These are phyloP conservation scores for Ailurus styani DNA, from an alignment of 2,113 vertebrate species.

Conservation along the genomic window DNA sequence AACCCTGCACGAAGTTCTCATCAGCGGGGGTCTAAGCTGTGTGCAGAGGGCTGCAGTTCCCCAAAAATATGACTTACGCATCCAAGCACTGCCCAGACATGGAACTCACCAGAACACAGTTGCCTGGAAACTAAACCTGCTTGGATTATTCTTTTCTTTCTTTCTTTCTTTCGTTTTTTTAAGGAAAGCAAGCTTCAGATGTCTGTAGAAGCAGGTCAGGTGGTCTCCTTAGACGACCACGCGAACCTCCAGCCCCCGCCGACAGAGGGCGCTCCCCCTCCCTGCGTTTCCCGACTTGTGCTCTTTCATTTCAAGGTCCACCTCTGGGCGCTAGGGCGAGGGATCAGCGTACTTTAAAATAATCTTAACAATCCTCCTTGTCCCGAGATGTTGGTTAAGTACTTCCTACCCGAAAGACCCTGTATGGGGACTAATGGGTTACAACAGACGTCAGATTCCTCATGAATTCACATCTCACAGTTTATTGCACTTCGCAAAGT, in stretches of 20 bases:
- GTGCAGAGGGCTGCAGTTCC: neutral
- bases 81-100: constrained; percentile 33
- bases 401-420: neutral
- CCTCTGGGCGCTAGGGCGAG: neutral
- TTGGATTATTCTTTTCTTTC: neutral
- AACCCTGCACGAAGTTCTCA: neutral
- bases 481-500: neutral
- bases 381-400: neutral
- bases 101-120: neutral
- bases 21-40: neutral
- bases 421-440: neutral
- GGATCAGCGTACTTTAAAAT: neutral
- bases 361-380: neutral
- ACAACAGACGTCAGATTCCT: neutral
- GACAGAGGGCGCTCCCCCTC: neutral
- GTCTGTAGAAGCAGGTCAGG: neutral
- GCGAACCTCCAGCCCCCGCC: neutral
- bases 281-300: neutral
- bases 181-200: neutral
- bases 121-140: constrained; percentile 53
- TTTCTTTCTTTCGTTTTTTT: neutral
- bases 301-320: neutral
- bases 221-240: neutral
- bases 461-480: neutral
- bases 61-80: neutral